Conservation (phyloP, 2,888 invertebrate species). For the Rhamnusium bicolor region DNA sequence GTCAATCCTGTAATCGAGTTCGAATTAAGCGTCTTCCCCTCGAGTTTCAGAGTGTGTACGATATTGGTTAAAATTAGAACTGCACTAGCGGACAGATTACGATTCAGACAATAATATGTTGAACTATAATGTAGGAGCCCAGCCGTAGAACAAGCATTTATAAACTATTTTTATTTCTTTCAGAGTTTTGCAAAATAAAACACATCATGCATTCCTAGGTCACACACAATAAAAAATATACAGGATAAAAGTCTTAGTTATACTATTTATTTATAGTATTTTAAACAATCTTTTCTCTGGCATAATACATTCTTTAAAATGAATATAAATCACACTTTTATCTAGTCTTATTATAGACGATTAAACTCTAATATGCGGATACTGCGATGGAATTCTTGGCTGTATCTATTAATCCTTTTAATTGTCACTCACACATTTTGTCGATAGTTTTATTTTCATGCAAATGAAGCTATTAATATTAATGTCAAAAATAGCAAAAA, state of each 20-base stretch:
- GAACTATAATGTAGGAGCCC: conserved; percentile 20
- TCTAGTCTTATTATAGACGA: background rate
- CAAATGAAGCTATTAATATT: background rate
- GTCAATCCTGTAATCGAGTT: background rate
- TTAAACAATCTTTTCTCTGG: background rate
- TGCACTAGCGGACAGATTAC: conserved; percentile 45
- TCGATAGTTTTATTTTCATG: background rate
- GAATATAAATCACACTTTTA: background rate
- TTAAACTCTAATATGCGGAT: background rate
- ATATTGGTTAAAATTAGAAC: conserved; percentile 46
- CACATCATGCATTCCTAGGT: too few relatives aligned
- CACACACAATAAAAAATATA: background rate
- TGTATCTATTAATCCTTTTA: background rate
- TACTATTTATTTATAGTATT: background rate
- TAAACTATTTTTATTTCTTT: background rate
- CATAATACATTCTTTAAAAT: background rate
- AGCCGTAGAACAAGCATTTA: background rate
- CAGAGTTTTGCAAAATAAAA: too few relatives aligned
- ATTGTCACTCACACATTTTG: background rate
- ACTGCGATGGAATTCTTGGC: background rate
- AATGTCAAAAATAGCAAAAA: too few relatives aligned
- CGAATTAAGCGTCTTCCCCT: conserved; percentile 20
- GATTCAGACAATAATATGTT: conserved; percentile 45
- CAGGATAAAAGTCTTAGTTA: background rate
- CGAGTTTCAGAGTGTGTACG: conserved; percentile 9